Evolutionary conservation across 2,888 invertebrate genomes (phyloP), one percentile per base, ranked within the genome.

Genomic region (Epistrophe grossulariae): DNA sequence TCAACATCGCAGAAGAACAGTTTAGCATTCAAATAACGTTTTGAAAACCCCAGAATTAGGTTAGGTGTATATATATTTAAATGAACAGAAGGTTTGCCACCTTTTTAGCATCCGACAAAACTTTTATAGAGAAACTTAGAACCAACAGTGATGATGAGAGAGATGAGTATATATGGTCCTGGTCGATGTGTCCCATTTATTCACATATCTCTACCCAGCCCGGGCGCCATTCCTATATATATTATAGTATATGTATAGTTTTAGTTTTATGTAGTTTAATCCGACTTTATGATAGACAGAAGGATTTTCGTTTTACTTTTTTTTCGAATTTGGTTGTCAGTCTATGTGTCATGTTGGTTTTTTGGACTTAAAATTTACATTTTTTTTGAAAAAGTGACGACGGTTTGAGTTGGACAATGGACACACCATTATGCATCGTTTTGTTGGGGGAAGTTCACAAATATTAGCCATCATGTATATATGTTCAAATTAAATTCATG

Each of bases 11-110:
- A 31, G 71, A 59, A 71, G 71, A 50, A 62, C 66, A 76, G 87
- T 87, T 87, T 87, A 87, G 76, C 83, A 87, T 87, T 87, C 87
- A 87, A 83, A 87, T 87, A 82, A 76, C 72, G 76, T 72, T 87
- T 77, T 59, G 7, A 55, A 72, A 76, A 77, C 79, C 76, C 64
- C 50, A 64, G 83, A 87, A 87, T 87, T 87, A 87, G 87, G 87
- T 87, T 87, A 35, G 8, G 50, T 38, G 28, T 55, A 35, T 9
- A 40, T 55, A 35, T 9, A 35, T 9, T 7, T 40, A 55, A 55
- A 87, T 83, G 83, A 79, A 68, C 60, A 71, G 60, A 59, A 52
- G 52, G 70, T 38, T 71, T 78, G 77, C 77, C 81, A 84, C 80
- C 81, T 80, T 70, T 70, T 57, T 72, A 57, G 15, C 60, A 35